phyloP scores from a whole-genome alignment of 2,888 invertebrate genomes.

The Tetragonula carbonaria region DNA sequence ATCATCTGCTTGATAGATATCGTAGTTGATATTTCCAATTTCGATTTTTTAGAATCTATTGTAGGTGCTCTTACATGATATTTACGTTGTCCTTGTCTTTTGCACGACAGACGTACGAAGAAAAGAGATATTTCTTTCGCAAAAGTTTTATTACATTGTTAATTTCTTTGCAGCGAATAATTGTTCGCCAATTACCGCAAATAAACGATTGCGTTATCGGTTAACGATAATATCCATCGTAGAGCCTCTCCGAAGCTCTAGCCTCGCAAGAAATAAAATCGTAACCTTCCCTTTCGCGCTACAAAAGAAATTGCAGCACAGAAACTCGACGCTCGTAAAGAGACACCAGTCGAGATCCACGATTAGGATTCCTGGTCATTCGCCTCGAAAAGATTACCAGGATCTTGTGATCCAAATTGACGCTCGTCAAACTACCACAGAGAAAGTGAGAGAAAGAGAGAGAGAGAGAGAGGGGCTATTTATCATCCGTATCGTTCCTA shows the following conservation, averaged over 20 bases:
- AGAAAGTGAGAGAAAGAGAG: no score
- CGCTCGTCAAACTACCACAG: constrained; percentile 9
- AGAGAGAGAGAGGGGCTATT: constrained; percentile 22
- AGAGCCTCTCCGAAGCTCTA: not conserved
- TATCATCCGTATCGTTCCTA: constrained; percentile 52
- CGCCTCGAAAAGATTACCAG: constrained; percentile 20
- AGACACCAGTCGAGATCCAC: not conserved
- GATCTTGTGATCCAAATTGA: constrained; percentile 31
- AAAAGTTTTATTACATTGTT: not conserved
- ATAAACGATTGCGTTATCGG: not conserved
- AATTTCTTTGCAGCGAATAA: not conserved
- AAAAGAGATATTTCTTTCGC: no score
- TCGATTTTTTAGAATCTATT: no score
- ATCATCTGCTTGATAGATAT: no score
- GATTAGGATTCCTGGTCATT: constrained; percentile 13
- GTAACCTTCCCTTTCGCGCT: not conserved
- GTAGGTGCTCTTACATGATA: no score
- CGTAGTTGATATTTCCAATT: no score
- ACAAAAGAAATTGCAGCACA: not conserved
- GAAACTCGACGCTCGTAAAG: not conserved
- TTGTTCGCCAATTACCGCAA: not conserved
- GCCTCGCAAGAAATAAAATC: not conserved
- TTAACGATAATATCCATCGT: not conserved
- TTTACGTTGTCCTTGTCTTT: no score
- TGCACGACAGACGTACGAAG: no score